phyloP scores from a whole-genome alignment of 2,797 vertebrate species.

The Poecilia picta region DNA sequence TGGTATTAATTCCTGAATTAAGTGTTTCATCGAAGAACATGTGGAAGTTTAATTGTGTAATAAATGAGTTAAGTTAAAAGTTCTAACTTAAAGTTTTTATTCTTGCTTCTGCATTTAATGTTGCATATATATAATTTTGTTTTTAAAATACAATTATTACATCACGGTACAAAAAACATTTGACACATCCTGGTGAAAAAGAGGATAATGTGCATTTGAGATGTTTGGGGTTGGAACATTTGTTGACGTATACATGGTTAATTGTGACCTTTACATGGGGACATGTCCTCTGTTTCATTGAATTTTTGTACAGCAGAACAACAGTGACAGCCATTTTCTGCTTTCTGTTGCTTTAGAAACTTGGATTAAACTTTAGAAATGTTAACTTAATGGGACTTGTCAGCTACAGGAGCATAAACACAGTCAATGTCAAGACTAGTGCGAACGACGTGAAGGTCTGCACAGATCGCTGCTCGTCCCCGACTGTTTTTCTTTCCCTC shows the following conservation, averaged over 20 bases:
- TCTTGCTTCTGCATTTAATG: background rate
- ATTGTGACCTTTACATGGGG: constrained; percentile 18
- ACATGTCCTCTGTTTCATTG: constrained; percentile 29
- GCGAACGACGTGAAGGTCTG: constrained; percentile 57
- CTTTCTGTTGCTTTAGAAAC: background rate
- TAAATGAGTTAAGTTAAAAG: too few relatives aligned
- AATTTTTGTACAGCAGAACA: constrained; percentile 16
- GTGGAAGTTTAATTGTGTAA: background rate
- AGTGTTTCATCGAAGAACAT: background rate
- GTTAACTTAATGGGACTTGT: constrained; percentile 12
- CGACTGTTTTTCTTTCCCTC: constrained; percentile 61
- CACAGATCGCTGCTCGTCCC: constrained; percentile 35
- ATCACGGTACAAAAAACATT: background rate
- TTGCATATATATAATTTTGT: background rate
- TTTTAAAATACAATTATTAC: background rate
- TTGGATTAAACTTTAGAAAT: constrained; percentile 3
- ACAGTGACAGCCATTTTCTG: constrained; percentile 1
- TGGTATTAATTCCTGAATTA: background rate
- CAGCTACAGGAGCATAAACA: constrained; percentile 42
- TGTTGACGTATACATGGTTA: constrained; percentile 3
- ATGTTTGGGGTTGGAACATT: constrained; percentile 9
- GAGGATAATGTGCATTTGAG: background rate
- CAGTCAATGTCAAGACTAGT: constrained; percentile 72
- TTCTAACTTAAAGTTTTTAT: too few relatives aligned
- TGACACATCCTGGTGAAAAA: background rate